Conservation (phyloP, 2,113 vertebrate species). For the Gadus chalcogrammus region DNA sequence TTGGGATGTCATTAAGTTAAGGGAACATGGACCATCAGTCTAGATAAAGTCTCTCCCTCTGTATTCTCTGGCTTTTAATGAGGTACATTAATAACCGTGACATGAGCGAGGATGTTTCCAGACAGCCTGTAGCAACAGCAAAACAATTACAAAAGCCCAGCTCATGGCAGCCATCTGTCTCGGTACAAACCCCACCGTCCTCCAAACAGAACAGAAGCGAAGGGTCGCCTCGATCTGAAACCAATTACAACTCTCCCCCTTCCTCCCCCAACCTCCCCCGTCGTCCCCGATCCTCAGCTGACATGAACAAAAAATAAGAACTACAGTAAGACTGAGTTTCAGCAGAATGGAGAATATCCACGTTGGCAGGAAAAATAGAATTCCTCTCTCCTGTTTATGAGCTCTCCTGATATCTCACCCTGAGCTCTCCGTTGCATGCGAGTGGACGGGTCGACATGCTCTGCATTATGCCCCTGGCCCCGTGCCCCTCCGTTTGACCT, state of each 20-base stretch:
- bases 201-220: slow-evolving; percentile 14
- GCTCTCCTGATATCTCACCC: slow-evolving; percentile 48
- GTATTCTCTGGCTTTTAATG: slow-evolving; percentile 1
- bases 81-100: slow-evolving; percentile 8
- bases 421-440: slow-evolving; percentile 28
- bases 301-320: slow-evolving; percentile 29
- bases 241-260: slow-evolving; percentile 25
- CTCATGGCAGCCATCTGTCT: slow-evolving; percentile 26
- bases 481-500: slow-evolving; percentile 18
- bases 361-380: slow-evolving; percentile 43
- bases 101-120: slow-evolving; percentile 22
- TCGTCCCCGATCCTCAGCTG: slow-evolving; percentile 17
- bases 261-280: too few species aligned
- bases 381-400: slow-evolving; percentile 56
- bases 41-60: neutral
- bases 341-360: slow-evolving; percentile 27
- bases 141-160: slow-evolving; percentile 7
- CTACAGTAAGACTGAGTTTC: slow-evolving; percentile 43
- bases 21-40: slow-evolving; percentile 13
- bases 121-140: slow-evolving; percentile 33
- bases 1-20: neutral
- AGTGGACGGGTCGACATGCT: slow-evolving; percentile 36
- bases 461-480: slow-evolving; percentile 24
- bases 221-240: slow-evolving; percentile 53
- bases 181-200: slow-evolving; percentile 22